phyloP scores from a whole-genome alignment of 2,797 vertebrate genomes.

The Morus bassanus region DNA sequence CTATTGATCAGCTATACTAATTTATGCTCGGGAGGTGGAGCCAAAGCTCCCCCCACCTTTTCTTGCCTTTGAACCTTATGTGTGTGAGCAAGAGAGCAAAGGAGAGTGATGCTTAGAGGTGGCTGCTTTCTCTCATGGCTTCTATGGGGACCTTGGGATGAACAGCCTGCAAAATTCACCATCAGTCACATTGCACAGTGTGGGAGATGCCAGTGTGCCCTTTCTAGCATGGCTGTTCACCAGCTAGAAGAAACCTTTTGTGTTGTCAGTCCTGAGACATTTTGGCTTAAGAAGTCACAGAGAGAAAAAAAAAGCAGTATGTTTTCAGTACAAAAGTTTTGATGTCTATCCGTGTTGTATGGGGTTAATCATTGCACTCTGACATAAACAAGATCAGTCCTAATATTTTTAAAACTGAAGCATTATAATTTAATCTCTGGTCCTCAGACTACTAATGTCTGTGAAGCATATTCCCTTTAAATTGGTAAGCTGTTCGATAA shows the following conservation, averaged over 20 bases:
- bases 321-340: not conserved
- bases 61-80: not conserved
- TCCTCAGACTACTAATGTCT: not conserved
- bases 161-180: not conserved
- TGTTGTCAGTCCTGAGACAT: not conserved
- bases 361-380: not conserved
- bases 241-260: not conserved
- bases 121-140: not conserved
- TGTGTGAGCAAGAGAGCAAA: not conserved
- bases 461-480: not conserved
- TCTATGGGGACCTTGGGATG: not conserved
- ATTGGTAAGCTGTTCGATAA: not conserved
- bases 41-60: not conserved
- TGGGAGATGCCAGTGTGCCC: not conserved
- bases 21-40: not conserved
- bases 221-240: not conserved
- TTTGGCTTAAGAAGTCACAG: not conserved
- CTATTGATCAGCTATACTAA: not conserved
- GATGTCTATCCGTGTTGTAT: not conserved
- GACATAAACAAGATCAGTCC: not conserved
- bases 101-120: not conserved
- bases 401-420: not conserved
- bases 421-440: not conserved
- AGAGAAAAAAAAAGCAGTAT: not conserved
- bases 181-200: not conserved